Percentiles rank a stretch among this genome's conserved stretches.
Evolutionary conservation across 2,113 vertebrate species (phyloP).

Genomic region (Atherinomorus stipes): DNA sequence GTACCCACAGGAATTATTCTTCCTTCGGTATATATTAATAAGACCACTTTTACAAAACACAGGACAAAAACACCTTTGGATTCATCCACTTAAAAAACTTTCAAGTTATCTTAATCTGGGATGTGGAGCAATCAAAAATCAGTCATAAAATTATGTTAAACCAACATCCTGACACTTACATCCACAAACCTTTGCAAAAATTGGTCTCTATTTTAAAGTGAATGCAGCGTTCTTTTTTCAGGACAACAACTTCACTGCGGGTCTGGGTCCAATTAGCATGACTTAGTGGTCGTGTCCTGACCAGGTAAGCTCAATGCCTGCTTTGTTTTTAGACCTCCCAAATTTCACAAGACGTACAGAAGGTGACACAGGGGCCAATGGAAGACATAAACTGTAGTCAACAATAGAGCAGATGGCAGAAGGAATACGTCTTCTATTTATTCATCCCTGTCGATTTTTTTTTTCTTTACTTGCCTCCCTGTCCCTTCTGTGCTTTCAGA

Average conservation of each 20-base stretch:
- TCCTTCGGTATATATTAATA: too few species aligned
- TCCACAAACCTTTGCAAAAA: neutral
- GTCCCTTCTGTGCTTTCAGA: constrained; percentile 67
- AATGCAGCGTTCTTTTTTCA: neutral
- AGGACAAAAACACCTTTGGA: too few species aligned
- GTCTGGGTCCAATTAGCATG: constrained; percentile 39
- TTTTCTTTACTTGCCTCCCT: constrained; percentile 54
- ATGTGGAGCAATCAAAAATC: too few species aligned
- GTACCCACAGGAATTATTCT: neutral
- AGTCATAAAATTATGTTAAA: neutral
- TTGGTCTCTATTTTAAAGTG: neutral
- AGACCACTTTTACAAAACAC: too few species aligned
- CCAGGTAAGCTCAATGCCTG: constrained; percentile 42
- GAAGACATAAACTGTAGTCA: constrained; percentile 67
- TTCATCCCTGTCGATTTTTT: constrained; percentile 61
- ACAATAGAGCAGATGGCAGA: constrained; percentile 74
- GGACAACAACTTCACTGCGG: constrained; percentile 35
- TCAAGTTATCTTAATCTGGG: too few species aligned
- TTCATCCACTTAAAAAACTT: too few species aligned
- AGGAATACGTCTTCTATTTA: constrained; percentile 71
- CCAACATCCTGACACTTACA: neutral
- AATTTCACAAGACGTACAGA: constrained; percentile 48
- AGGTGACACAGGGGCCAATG: constrained; percentile 67
- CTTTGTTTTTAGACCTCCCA: constrained; percentile 39
- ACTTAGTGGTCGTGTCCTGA: constrained; percentile 52